Percentiles rank a stretch among this genome's conserved stretches.
phyloP scores from a whole-genome alignment of 1,140 invertebrate genomes.

The Drosophila nasuta region DNA sequence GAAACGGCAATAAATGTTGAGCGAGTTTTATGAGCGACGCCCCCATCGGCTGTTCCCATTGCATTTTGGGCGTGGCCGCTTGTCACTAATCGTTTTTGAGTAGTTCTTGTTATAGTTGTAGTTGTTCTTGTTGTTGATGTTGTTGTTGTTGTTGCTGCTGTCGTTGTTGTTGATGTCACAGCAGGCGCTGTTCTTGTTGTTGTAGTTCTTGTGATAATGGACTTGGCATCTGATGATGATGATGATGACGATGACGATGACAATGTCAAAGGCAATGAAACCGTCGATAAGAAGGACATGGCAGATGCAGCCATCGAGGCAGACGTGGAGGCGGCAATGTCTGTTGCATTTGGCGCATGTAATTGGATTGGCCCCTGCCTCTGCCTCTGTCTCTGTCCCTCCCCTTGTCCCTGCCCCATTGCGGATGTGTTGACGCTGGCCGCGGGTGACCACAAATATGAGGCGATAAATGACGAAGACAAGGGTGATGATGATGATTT shows the following conservation, averaged over 20 bases:
- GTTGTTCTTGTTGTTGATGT: slow-evolving; percentile 35
- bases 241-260: slow-evolving; percentile 14
- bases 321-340: background rate
- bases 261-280: slow-evolving; percentile 42
- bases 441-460: slow-evolving; percentile 71
- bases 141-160: slow-evolving; percentile 31
- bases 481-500: slow-evolving; percentile 57
- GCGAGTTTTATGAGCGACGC: slow-evolving; percentile 54
- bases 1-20: slow-evolving; percentile 65
- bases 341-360: slow-evolving; percentile 36
- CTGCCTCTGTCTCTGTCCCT: background rate
- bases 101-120: slow-evolving; percentile 39
- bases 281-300: slow-evolving; percentile 35
- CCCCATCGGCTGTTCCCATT: slow-evolving; percentile 19
- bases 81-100: slow-evolving; percentile 31
- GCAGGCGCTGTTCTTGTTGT: slow-evolving; percentile 5
- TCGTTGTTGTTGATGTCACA: slow-evolving; percentile 8
- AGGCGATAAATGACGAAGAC: slow-evolving; percentile 70
- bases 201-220: slow-evolving; percentile 21
- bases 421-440: slow-evolving; percentile 27
- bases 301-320: slow-evolving; percentile 17
- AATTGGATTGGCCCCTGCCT: slow-evolving; percentile 7
- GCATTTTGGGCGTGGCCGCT: slow-evolving; percentile 44
- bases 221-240: slow-evolving; percentile 29
- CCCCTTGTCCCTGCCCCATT: background rate